These are phyloP conservation scores for Microchirus variegatus DNA, from an alignment of 2,797 vertebrate species.

Conservation along the genomic window DNA sequence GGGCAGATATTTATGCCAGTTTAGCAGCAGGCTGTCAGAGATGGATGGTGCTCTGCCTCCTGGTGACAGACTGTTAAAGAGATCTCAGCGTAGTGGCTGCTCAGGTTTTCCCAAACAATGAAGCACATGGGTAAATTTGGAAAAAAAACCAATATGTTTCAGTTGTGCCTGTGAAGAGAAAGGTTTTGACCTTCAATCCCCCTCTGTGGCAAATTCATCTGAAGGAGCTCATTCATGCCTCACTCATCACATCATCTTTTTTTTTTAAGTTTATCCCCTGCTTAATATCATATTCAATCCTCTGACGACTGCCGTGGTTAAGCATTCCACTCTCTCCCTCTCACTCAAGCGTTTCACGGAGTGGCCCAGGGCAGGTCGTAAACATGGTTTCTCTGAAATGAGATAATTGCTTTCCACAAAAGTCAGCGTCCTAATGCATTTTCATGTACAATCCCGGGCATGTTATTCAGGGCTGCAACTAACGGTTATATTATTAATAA, in stretches of 20 bases:
- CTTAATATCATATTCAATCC: slow-evolving; percentile 50
- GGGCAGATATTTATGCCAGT: slow-evolving; percentile 72
- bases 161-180: slow-evolving; percentile 20
- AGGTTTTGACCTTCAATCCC: slow-evolving; percentile 60
- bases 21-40: slow-evolving; percentile 66
- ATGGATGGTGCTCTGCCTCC: slow-evolving; percentile 61
- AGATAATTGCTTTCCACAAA: slow-evolving; percentile 53
- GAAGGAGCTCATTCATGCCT: slow-evolving; percentile 30
- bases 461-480: too few relatives aligned
- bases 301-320: slow-evolving; percentile 53
- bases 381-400: slow-evolving; percentile 48
- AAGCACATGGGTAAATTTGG: slow-evolving; percentile 51
- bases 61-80: slow-evolving; percentile 70
- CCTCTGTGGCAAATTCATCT: slow-evolving; percentile 31
- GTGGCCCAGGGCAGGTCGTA: slow-evolving; percentile 51
- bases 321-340: slow-evolving; percentile 24
- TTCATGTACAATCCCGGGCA: slow-evolving; percentile 39
- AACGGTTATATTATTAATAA: too few relatives aligned
- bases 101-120: slow-evolving; percentile 54
- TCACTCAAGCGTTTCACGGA: slow-evolving; percentile 33
- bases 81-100: slow-evolving; percentile 62
- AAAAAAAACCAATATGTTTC: slow-evolving; percentile 58
- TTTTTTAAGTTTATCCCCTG: slow-evolving; percentile 42
- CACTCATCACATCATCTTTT: slow-evolving; percentile 49
- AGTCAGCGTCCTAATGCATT: slow-evolving; percentile 50